Percentiles rank a stretch among this genome's conserved stretches.
phyloP scores from a whole-genome alignment of 2,113 vertebrate genomes.

The Rhodinocichla rosea region DNA sequence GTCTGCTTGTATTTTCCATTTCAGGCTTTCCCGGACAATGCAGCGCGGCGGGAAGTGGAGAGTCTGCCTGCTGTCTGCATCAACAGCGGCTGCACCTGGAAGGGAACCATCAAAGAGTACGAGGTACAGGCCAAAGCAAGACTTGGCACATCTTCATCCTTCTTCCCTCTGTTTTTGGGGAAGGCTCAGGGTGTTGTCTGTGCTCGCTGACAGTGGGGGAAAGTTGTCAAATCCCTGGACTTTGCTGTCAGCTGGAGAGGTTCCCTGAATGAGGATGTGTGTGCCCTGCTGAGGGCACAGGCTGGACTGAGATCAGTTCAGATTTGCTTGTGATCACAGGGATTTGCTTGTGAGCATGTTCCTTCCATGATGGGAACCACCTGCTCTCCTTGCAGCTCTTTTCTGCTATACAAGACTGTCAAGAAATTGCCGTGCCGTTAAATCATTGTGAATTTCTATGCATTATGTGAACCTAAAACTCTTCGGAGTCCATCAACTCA shows the following conservation, averaged over 20 bases:
- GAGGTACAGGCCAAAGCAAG: conserved; percentile 74
- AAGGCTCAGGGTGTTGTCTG: neutral
- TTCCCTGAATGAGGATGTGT: neutral
- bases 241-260: neutral
- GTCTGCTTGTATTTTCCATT: neutral
- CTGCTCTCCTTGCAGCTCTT: neutral
- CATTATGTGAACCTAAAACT: neutral
- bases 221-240: neutral
- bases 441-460: neutral
- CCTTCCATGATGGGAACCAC: neutral
- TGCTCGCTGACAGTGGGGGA: neutral
- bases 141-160: neutral
- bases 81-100: conserved; percentile 84
- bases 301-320: neutral
- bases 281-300: neutral
- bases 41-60: conserved; percentile 89
- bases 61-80: conserved; percentile 86
- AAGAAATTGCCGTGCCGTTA: neutral
- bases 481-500: neutral
- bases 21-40: conserved; percentile 93
- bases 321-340: neutral
- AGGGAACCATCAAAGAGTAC: conserved; percentile 88
- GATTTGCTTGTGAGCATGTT: neutral
- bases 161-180: neutral
- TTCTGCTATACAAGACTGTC: neutral